Percentiles rank a stretch among this genome's conserved stretches.
phyloP scores from a whole-genome alignment of 2,797 vertebrate genomes.

The Sardinella longiceps region DNA sequence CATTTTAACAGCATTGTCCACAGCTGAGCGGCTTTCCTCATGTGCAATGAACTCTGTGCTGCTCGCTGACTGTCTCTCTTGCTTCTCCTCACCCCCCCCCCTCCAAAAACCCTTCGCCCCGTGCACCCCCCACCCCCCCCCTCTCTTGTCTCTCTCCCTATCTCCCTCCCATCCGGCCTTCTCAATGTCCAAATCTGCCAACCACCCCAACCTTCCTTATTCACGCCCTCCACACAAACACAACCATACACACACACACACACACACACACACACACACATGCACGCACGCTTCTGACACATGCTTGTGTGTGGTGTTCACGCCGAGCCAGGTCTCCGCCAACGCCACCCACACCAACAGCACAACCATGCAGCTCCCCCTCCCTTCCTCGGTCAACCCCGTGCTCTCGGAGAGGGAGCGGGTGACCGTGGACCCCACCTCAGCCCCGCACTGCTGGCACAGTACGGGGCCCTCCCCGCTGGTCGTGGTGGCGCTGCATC shows the following conservation, averaged over 20 bases:
- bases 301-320: background rate
- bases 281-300: background rate
- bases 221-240: background rate
- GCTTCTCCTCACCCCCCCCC: background rate
- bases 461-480: background rate
- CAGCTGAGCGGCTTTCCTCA: background rate
- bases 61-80: conserved; percentile 2
- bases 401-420: conserved; percentile 1
- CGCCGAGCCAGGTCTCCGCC: background rate
- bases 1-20: conserved; percentile 8
- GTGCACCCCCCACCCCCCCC: no score
- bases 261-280: background rate
- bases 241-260: background rate
- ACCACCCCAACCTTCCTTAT: background rate
- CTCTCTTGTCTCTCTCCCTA: background rate
- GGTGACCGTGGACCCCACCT: background rate
- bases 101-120: background rate
- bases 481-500: conserved; percentile 15
- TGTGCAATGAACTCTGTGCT: conserved; percentile 2
- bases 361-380: background rate
- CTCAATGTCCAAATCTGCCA: background rate
- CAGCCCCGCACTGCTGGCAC: conserved; percentile 4
- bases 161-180: background rate
- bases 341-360: background rate
- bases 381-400: background rate